A percentile compares a stretch with the other conserved stretches of the same genome.
phyloP scores from a whole-genome alignment of 2,113 vertebrate genomes.

The Crocuta crocuta region DNA sequence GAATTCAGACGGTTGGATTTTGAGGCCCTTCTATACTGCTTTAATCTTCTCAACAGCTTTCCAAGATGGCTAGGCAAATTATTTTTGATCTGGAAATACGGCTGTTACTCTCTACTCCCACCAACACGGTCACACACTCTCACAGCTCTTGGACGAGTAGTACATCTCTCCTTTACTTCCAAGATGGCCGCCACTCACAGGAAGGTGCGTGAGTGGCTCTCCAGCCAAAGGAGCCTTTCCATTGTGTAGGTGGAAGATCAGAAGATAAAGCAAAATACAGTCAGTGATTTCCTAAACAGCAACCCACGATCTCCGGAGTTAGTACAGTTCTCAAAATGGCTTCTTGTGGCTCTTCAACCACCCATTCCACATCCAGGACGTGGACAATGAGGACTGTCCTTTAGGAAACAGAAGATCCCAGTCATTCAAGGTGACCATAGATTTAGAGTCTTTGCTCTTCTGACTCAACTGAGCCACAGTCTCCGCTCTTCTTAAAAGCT shows the following conservation, averaged over 20 bases:
- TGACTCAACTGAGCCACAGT: not conserved
- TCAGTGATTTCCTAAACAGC: not conserved
- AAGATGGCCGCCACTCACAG: not conserved
- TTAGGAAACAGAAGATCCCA: not conserved
- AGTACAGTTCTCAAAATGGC: not conserved
- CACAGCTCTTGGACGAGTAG: too few species aligned
- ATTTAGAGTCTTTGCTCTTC: not conserved
- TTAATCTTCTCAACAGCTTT: not conserved
- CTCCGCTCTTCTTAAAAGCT: not conserved
- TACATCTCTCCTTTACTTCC: not conserved
- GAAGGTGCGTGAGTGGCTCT: too few species aligned
- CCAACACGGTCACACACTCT: not conserved
- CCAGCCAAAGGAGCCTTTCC: not conserved
- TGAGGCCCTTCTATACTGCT: not conserved
- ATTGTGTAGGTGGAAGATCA: not conserved
- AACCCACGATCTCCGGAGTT: not conserved
- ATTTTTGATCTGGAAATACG: not conserved
- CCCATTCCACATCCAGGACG: not conserved
- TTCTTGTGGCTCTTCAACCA: not conserved
- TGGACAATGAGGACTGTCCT: not conserved
- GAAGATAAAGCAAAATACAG: not conserved
- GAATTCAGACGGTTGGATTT: not conserved
- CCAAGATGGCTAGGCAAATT: not conserved
- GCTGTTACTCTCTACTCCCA: not conserved
- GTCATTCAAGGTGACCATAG: not conserved